phyloP scores from a whole-genome alignment of 2,113 vertebrate species.

The Rhizomys pruinosus region DNA sequence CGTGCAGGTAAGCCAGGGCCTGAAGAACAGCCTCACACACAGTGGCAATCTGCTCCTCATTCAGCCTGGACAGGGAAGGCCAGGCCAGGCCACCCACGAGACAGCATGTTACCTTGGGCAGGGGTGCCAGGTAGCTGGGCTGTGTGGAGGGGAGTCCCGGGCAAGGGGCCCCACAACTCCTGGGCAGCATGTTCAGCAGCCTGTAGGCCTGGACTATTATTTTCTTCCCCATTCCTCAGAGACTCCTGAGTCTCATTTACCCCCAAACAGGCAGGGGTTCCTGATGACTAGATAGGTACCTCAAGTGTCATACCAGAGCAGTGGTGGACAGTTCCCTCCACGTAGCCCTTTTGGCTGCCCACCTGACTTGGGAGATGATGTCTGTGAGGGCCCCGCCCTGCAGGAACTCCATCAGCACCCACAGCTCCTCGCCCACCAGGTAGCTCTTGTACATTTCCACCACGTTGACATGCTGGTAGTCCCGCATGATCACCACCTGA shows the following conservation, averaged over 20 bases:
- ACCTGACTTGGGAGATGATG: slow-evolving; percentile 99
- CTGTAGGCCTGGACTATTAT: not conserved
- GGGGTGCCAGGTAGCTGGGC: not conserved
- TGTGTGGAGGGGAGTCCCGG: not conserved
- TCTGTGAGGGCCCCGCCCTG: slow-evolving; percentile 98
- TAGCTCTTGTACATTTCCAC: slow-evolving; percentile 99
- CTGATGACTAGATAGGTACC: not conserved
- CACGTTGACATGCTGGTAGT: slow-evolving; percentile 97
- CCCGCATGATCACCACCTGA: slow-evolving; percentile 99
- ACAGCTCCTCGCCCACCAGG: slow-evolving; percentile 97
- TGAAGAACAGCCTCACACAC: slow-evolving; percentile 98
- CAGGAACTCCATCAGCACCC: slow-evolving; percentile 99
- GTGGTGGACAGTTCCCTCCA: rapidly evolving
- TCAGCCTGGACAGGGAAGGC: slow-evolving; percentile 88
- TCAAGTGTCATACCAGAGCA: not conserved
- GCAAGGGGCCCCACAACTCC: not conserved
- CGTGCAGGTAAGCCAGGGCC: slow-evolving; percentile 96
- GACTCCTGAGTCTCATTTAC: not conserved
- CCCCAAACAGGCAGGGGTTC: not conserved
- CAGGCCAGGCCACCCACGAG: not conserved
- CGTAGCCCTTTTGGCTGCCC: slow-evolving; percentile 29
- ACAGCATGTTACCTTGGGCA: not conserved
- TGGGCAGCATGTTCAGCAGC: not conserved
- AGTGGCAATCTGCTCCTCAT: slow-evolving; percentile 98
- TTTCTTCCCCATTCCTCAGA: not conserved